Conservation (phyloP, 2,797 vertebrate genomes). For the Fistularia tabacaria region DNA sequence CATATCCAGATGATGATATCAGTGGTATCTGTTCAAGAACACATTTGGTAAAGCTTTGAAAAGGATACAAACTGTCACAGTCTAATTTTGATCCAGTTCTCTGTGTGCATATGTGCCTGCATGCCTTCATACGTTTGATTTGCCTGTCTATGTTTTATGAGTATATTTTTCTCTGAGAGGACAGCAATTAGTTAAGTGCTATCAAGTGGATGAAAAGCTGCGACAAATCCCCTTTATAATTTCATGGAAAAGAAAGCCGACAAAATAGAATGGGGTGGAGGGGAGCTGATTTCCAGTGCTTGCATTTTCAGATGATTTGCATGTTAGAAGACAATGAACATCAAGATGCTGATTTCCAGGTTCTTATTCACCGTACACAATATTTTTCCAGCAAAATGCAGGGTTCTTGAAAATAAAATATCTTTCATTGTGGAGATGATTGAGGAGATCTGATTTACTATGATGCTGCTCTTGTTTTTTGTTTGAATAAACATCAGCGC, state of each 20-base stretch:
- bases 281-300: slow-evolving; percentile 58
- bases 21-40: slow-evolving; percentile 44
- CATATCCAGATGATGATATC: slow-evolving; percentile 51
- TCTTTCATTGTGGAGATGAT: slow-evolving; percentile 20
- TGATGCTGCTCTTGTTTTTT: slow-evolving; percentile 56
- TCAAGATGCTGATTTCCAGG: slow-evolving; percentile 11
- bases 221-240: slow-evolving; percentile 73
- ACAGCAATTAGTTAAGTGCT: slow-evolving; percentile 77
- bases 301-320: slow-evolving; percentile 58
- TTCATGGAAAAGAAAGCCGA: slow-evolving; percentile 71
- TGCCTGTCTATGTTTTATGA: slow-evolving; percentile 45
- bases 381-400: not conserved
- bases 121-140: slow-evolving; percentile 36
- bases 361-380: not conserved
- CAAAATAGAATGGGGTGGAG: slow-evolving; percentile 61
- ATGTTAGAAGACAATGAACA: slow-evolving; percentile 52
- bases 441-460: slow-evolving; percentile 39
- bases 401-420: not conserved
- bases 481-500: slow-evolving; percentile 67
- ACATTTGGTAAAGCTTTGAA: slow-evolving; percentile 33
- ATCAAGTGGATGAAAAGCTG: slow-evolving; percentile 79
- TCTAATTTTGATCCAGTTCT: slow-evolving; percentile 5
- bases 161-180: slow-evolving; percentile 52
- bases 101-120: slow-evolving; percentile 11
- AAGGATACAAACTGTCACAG: slow-evolving; percentile 27